Conservation (phyloP, 2,888 invertebrate species). For the Melitaea athalia region DNA sequence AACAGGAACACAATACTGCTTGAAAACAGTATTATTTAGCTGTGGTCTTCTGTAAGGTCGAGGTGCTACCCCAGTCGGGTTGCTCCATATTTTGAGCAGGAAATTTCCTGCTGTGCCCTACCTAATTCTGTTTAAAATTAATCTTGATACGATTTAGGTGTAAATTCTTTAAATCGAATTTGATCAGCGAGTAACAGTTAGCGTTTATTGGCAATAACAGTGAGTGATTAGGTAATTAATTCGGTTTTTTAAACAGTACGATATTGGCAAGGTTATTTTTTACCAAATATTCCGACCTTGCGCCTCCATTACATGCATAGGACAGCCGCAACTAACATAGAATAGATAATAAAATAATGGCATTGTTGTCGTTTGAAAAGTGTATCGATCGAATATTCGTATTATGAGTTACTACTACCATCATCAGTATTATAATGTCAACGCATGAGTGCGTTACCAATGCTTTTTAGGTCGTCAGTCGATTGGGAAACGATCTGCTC, state of each 20-base stretch:
- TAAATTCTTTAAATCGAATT: slow-evolving; percentile 17
- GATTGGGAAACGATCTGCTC: slow-evolving; percentile 80
- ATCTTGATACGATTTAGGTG: not conserved
- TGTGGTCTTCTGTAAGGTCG: too few species aligned
- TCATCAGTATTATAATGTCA: slow-evolving; percentile 72
- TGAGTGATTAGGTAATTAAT: slow-evolving; percentile 28
- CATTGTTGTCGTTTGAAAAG: slow-evolving; percentile 9
- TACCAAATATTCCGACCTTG: slow-evolving; percentile 52
- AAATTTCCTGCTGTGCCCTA: too few species aligned
- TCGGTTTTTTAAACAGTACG: slow-evolving; percentile 30
- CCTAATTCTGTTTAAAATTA: not conserved
- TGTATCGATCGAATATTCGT: slow-evolving; percentile 20
- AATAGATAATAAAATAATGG: not conserved
- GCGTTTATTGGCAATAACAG: slow-evolving; percentile 27
- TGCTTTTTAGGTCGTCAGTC: slow-evolving; percentile 77
- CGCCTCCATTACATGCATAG: slow-evolving; percentile 21
- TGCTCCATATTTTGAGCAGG: too few species aligned
- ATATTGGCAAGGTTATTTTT: slow-evolving; percentile 37
- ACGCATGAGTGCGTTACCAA: slow-evolving; percentile 72
- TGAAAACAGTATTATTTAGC: too few species aligned
- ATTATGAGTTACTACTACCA: slow-evolving; percentile 48
- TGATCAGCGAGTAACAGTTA: slow-evolving; percentile 20
- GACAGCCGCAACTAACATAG: slow-evolving; percentile 3
- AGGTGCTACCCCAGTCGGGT: too few species aligned
- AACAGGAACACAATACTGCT: too few species aligned